Evolutionary conservation across 1,140 invertebrate genomes (phyloP).

Genomic region (Drosophila subpulchrella): DNA sequence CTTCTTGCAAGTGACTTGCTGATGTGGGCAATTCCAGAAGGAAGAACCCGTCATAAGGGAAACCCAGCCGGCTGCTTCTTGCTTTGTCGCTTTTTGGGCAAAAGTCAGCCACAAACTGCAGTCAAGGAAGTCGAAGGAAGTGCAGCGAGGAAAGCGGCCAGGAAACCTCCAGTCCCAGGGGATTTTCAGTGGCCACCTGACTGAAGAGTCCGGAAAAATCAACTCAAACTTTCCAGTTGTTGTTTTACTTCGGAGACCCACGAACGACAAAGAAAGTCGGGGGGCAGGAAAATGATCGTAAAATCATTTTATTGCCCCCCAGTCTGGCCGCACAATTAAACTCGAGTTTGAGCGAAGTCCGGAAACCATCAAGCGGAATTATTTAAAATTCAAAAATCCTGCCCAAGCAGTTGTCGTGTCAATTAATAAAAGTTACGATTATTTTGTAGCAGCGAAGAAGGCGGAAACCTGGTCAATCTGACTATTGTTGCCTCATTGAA

Average conservation of each 20-base stretch:
- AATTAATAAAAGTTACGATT: conserved; percentile 79
- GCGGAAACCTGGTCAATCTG: conserved; percentile 18
- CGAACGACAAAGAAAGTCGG: neutral
- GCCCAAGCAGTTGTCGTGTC: conserved; percentile 67
- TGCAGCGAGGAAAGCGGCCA: conserved; percentile 35
- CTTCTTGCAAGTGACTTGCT: conserved; percentile 30
- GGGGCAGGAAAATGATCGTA: conserved; percentile 61
- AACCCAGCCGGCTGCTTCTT: neutral
- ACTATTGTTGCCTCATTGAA: conserved; percentile 46
- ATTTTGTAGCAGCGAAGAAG: conserved; percentile 63
- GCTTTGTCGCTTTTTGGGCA: conserved; percentile 12
- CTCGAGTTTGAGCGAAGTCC: conserved; percentile 44
- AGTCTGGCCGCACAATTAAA: conserved; percentile 80
- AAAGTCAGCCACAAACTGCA: conserved; percentile 51
- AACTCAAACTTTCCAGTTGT: conserved; percentile 66
- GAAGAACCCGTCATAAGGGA: conserved; percentile 4
- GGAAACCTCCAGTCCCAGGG: conserved; percentile 31
- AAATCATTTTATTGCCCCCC: conserved; percentile 77
- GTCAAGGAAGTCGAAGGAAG: conserved; percentile 56
- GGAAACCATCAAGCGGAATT: conserved; percentile 46
- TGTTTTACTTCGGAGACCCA: conserved; percentile 46
- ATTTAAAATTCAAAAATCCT: conserved; percentile 52
- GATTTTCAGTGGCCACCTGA: conserved; percentile 33
- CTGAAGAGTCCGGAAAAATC: conserved; percentile 54
- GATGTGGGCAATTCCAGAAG: conserved; percentile 34